Evolutionary conservation across 1,140 invertebrate genomes (phyloP), one percentile per base, ranked within the genome.

Genomic region (Alviniconcha marisindica): DNA sequence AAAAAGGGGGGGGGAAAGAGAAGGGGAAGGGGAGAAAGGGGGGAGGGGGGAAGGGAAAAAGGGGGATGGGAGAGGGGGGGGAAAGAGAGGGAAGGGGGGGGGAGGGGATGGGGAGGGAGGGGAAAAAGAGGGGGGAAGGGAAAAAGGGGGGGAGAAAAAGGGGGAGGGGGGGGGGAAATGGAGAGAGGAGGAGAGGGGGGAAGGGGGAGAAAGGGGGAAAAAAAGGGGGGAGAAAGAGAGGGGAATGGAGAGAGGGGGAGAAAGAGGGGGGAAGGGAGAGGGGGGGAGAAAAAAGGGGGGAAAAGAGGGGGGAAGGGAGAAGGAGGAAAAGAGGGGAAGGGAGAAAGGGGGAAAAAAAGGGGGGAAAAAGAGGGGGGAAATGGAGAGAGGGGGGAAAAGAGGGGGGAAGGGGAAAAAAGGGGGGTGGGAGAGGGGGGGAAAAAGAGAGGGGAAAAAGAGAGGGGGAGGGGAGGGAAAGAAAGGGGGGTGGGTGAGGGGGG

Each of bases 401-500:
- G n/a, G 66, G n/a, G 66, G n/a, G 66, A 69, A 36, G 33, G n/a
- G 33, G n/a, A 28, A 69, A n/a, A 69, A 28, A 69, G 66, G n/a
- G 33, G n/a, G 66, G n/a, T 14, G 15, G 38, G 33, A 36, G 31
- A 78, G 0, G 38, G 28, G 14, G 31, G 24, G 28, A 38, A 42
- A 7, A 42, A 38, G 28, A 28, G 48, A 2, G 33, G 2, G 33
- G 51, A 54, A 48, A 33, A 38, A 56, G 44, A 56, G 44, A 78
- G 48, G 56, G n/a, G 24, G 31, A 40, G 77, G 36, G 51, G 28
- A 1, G 31, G 48, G 31, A 28, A 76, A 36, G 38, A 36, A 76
- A 36, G 38, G 73, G 38, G 36, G 28, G 73, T 10, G 76, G 24
- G 76, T 28, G 76, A 21, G 76, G 2, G 54, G 38, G 33, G 63